Base-by-base conservation (phyloP, 2,888 invertebrate species). In the Galerucella pusilla region DNA sequence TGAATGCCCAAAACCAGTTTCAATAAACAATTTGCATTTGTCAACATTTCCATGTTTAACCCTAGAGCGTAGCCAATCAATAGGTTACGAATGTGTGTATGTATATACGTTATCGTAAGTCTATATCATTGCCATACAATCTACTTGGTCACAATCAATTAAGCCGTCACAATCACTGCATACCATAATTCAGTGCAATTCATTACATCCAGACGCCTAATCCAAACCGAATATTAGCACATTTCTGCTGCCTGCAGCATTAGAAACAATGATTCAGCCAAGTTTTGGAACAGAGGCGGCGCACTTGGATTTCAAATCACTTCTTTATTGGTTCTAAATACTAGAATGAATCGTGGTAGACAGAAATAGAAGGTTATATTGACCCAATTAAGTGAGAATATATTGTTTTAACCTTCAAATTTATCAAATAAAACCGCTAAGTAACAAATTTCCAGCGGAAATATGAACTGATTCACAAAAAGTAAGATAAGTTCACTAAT, bases 111-210 rank as follows among this genome's bases (percentile, higher is more conserved):
- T 75, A 73, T 72, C 72, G 66, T 72, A 73, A 73, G 70, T 63
- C 75, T 66, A 66, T 75, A 75, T 73, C 69, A 70, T 70, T 52
- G 75, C 73, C 20, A 75, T 66, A 75, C 72, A 72, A 70, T 75
- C 73, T 60, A 72, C 72, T 72, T 72, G 72, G 69, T 75, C 75
- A 73, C 72, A 75, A 73, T 75, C 75, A 67, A 73, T 73, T 69
- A 70, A 67, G 69, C 72, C 64, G 69, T 73, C 75, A 75, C 70
- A 70, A 73, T 75, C 83, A 82, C 77, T 74, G 79, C 74, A 75
- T 75, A 78, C 80, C 79, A 82, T 83, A 83, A 79, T 78, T 81
- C 78, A 80, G 68, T 75, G 75, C 79, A 83, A 84, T 84, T 79
- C 80, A 83, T 82, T 80, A 80, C 71, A 74, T 71, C 74, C 76